Conservation (phyloP, 2,888 invertebrate genomes). For the Lycophotia porphyrea region DNA sequence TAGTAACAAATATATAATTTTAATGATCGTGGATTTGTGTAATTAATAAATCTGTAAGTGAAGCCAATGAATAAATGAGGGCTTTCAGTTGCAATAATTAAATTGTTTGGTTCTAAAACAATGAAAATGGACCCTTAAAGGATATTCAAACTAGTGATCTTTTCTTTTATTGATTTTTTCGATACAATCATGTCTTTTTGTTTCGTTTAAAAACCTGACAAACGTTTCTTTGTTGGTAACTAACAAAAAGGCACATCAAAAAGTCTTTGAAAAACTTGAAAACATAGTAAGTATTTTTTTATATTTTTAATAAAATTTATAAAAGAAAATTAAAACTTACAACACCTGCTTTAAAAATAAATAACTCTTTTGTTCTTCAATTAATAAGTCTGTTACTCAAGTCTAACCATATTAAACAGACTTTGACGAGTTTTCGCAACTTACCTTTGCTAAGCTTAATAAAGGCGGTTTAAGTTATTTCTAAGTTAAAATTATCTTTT, state of each 20-base stretch:
- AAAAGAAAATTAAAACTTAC: not conserved
- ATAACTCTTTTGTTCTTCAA: constrained; percentile 16
- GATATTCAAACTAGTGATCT: no score
- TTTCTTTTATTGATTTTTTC: not conserved
- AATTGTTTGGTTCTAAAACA: not conserved
- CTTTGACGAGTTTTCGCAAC: constrained; percentile 6
- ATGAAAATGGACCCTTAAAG: not conserved
- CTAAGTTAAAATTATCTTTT: constrained; percentile 3
- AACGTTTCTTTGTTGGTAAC: not conserved
- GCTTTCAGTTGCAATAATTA: not conserved
- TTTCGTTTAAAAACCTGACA: not conserved
- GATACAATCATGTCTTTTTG: not conserved
- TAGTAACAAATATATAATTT: not conserved
- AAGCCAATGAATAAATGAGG: not conserved
- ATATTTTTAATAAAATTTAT: not conserved
- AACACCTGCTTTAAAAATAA: not conserved
- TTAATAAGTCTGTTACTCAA: not conserved
- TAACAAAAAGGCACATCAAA: not conserved
- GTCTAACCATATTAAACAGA: constrained; percentile 15
- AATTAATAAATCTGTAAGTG: not conserved
- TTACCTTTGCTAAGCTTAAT: constrained; percentile 12
- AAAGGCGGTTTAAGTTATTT: constrained; percentile 10
- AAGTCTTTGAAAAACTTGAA: not conserved
- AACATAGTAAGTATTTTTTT: not conserved
- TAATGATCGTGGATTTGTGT: not conserved